Evolutionary conservation across 2,113 vertebrate species (phyloP), one percentile per base, ranked within the genome.

Genomic region (Fregata magnificens): DNA sequence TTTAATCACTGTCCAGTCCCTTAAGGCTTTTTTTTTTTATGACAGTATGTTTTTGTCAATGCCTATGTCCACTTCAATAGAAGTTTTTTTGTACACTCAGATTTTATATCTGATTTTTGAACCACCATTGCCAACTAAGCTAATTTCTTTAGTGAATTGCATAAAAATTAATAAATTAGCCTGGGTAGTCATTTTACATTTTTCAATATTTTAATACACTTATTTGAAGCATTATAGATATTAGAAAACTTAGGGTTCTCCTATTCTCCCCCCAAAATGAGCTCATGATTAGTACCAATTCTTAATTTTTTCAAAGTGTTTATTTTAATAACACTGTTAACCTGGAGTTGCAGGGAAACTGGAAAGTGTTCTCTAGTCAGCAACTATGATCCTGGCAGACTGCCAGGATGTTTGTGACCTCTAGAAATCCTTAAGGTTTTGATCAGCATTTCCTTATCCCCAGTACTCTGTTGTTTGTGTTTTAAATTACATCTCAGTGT

Each of bases 401-500:
- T 70, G 82, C 50, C 59, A 71, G 45, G 55, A 32, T 84, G 52
- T 47, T 66, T 26, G 45, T 94, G 94, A 92, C 56, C 83, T 92
- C 91, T 47, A 78, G 82, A 93, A 91, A 90, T 62, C 71, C 85
- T 63, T 21, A 79, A n/a, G 70, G 70, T 62, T 88, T 73, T 86
- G 59, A 91, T 96, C 62, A 95, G 80, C 56, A 40, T 47, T 95
- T 92, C 82, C 92, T 85, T 69, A 44, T 76, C 87, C 79, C 66
- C 52, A 74, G 3, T 74, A 86, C 65, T 92, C 53, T 7, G 20
- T n/a, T 83, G 58, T 91, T 90, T 84, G 88, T 67, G 72, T 92
- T 88, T 67, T 61, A 95, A 97, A 95, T 96, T 96, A 93, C 26
- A 28, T 86, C 59, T 89, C 74, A 58, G 16, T 2, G 8, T 90